A percentile compares a stretch with the other conserved stretches of the same genome.
These are phyloP conservation scores for Nemapogon koenigi DNA, from an alignment of 2,888 invertebrate genomes.

Conservation along the genomic window DNA sequence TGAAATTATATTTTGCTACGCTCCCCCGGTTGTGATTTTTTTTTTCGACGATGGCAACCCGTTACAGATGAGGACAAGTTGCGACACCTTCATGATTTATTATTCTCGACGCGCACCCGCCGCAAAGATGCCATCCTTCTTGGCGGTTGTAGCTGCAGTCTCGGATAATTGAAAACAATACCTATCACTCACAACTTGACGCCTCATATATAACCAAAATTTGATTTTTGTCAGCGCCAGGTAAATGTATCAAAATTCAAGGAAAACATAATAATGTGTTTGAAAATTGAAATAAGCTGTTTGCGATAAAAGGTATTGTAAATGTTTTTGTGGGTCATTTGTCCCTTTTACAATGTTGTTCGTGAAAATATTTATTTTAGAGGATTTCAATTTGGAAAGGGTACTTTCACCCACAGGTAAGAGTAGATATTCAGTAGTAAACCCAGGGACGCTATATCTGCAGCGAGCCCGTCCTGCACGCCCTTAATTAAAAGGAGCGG, in stretches of 20 bases:
- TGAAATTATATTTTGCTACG: conserved; percentile 61
- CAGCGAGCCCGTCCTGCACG: neutral
- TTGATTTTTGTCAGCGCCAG: no score
- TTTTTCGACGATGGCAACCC: conserved; percentile 39
- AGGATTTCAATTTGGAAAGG: conserved; percentile 7
- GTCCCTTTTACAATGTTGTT: no score
- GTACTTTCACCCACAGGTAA: no score
- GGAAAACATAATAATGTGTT: no score
- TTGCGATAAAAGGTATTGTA: no score
- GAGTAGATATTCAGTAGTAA: no score
- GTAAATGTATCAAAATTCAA: no score
- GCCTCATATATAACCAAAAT: neutral
- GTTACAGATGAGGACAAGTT: conserved; percentile 41
- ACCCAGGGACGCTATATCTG: conserved; percentile 18
- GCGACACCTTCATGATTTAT: conserved; percentile 52
- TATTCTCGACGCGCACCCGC: conserved; percentile 29
- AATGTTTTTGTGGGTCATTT: no score
- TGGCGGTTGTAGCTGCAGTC: conserved; percentile 6
- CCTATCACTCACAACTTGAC: conserved; percentile 4
- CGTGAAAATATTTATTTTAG: conserved; percentile 6
- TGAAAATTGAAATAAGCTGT: no score
- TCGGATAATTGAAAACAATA: conserved; percentile 34
- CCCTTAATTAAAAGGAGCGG: conserved; percentile 44
- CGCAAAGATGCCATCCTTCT: conserved; percentile 14
- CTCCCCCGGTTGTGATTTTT: conserved; percentile 49